Evolutionary conservation across 2,888 invertebrate genomes (phyloP).

Genomic region (Amorpha juglandis): DNA sequence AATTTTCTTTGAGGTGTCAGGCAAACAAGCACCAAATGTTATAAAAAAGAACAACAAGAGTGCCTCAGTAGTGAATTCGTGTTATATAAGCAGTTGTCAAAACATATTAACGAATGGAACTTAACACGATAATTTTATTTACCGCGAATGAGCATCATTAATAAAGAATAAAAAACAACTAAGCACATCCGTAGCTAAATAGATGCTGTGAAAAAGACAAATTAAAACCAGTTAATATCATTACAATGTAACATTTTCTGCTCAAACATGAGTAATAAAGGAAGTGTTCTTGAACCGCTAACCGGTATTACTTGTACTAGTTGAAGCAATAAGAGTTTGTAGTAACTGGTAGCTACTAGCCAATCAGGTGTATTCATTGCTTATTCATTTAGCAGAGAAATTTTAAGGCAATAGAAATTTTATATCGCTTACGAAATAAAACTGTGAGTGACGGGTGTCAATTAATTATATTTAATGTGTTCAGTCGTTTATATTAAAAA

Average conservation of each 20-base stretch:
- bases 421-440: not conserved
- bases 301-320: constrained; percentile 42
- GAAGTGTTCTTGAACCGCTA: constrained; percentile 47
- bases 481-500: too few species aligned
- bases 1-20: too few species aligned
- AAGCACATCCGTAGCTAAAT: constrained; percentile 10
- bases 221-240: constrained; percentile 15
- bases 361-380: constrained; percentile 23
- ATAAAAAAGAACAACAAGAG: not conserved
- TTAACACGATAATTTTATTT: not conserved
- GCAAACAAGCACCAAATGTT: too few species aligned
- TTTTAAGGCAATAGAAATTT: not conserved
- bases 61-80: not conserved
- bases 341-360: constrained; percentile 29
- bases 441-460: not conserved
- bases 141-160: not conserved
- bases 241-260: constrained; percentile 42
- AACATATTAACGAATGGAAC: not conserved
- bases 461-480: not conserved
- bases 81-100: not conserved
- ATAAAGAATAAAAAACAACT: not conserved
- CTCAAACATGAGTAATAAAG: constrained; percentile 49
- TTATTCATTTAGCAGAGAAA: not conserved
- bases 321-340: constrained; percentile 38
- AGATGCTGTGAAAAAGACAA: constrained; percentile 21